These are phyloP conservation scores for Charanyca ferruginea DNA, from an alignment of 2,888 invertebrate species.

Conservation along the genomic window DNA sequence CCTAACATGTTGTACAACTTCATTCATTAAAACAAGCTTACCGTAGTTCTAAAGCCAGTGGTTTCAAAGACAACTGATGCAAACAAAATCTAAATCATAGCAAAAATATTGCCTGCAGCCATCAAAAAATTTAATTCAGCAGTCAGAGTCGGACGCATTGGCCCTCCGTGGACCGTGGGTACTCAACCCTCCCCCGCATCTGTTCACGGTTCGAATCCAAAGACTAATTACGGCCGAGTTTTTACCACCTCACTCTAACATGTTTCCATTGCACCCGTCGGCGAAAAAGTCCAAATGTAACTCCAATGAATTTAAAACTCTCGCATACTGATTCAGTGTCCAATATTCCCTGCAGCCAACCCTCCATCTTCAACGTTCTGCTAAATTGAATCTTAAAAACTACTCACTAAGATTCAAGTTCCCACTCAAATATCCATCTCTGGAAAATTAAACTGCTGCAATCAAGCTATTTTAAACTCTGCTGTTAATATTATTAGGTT, in stretches of 20 bases:
- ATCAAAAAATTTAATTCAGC: constrained; percentile 70
- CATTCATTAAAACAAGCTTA: constrained; percentile 15
- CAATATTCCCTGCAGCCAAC: constrained; percentile 68
- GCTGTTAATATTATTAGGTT: constrained; percentile 64
- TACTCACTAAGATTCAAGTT: constrained; percentile 73
- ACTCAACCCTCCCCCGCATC: constrained; percentile 71
- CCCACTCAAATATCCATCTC: constrained; percentile 62
- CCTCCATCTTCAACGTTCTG: constrained; percentile 55
- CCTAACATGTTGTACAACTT: constrained; percentile 12
- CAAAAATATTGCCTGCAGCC: constrained; percentile 61
- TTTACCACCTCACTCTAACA: constrained; percentile 81
- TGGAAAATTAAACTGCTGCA: constrained; percentile 69
- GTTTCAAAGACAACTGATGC: constrained; percentile 5
- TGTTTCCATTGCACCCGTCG: constrained; percentile 77
- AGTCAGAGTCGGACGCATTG: constrained; percentile 70
- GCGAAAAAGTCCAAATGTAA: constrained; percentile 73
- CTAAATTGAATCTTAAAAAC: constrained; percentile 75
- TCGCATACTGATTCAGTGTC: constrained; percentile 72
- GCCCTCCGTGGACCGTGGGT: constrained; percentile 65
- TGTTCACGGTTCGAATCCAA: constrained; percentile 83
- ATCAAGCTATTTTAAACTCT: constrained; percentile 74
- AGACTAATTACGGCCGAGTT: constrained; percentile 87
- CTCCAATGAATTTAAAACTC: constrained; percentile 74
- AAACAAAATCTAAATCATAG: constrained; percentile 63
- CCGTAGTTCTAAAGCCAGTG: neutral